Conservation (phyloP, 2,797 vertebrate species). For the Thaleichthys pacificus region DNA sequence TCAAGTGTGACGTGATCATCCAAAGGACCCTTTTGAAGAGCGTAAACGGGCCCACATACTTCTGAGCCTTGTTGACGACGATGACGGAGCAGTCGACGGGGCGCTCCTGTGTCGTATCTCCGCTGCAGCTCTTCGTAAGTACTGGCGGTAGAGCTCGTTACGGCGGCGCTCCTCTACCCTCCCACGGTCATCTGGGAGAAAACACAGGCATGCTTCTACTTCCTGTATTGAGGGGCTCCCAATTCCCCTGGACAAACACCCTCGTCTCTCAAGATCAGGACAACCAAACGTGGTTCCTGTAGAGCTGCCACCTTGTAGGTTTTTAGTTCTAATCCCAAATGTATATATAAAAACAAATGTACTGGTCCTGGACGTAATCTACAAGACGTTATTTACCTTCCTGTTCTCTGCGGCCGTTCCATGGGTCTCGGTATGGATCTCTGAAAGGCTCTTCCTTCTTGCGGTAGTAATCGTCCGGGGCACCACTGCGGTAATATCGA, state of each 20-base stretch:
- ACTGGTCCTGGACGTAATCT: too few relatives aligned
- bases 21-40: neutral
- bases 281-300: too few relatives aligned
- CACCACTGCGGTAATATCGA: constrained; percentile 74
- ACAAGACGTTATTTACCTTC: constrained; percentile 71
- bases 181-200: constrained; percentile 72
- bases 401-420: constrained; percentile 82
- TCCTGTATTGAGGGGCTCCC: too few relatives aligned
- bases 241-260: too few relatives aligned
- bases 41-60: constrained; percentile 76
- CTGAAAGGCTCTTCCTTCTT: constrained; percentile 87
- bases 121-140: constrained; percentile 97
- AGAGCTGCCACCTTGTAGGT: too few relatives aligned
- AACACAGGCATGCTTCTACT: neutral
- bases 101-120: constrained; percentile 88
- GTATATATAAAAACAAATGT: too few relatives aligned
- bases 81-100: constrained; percentile 98
- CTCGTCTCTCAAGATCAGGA: too few relatives aligned
- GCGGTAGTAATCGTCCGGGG: constrained; percentile 79
- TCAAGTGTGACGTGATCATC: neutral
- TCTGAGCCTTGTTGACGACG: constrained; percentile 95
- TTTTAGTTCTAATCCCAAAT: too few relatives aligned
- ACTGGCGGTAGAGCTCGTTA: constrained; percentile 93
- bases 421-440: constrained; percentile 86
- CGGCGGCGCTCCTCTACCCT: constrained; percentile 88